Percentiles rank a stretch among this genome's conserved stretches.
Evolutionary conservation across 2,888 invertebrate genomes (phyloP).

Genomic region (Gisinianus flammeolus): DNA sequence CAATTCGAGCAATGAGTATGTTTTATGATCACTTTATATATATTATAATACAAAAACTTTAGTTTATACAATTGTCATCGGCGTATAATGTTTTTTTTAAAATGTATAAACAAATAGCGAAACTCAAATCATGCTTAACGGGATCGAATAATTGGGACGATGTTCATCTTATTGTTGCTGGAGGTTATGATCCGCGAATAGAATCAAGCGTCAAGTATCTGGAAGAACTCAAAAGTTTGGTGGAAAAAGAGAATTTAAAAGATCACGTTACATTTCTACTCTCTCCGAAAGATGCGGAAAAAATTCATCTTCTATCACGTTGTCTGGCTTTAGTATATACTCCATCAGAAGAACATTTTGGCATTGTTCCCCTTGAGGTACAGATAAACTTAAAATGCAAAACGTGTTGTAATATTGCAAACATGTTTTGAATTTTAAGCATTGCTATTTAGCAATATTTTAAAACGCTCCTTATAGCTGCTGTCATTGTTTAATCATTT

Average conservation of each 20-base stretch:
- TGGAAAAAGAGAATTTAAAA: constrained; percentile 70
- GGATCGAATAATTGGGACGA: constrained; percentile 65
- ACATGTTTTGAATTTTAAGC: background rate
- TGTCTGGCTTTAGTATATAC: constrained; percentile 89
- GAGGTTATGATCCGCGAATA: constrained; percentile 92
- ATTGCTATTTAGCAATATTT: background rate
- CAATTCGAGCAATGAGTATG: constrained; percentile 78
- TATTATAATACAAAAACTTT: background rate
- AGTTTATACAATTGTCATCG: background rate
- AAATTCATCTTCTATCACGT: constrained; percentile 77
- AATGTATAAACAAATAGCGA: constrained; percentile 41
- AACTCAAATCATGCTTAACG: constrained; percentile 53
- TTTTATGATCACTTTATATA: constrained; percentile 18
- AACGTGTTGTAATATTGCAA: background rate
- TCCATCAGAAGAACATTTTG: constrained; percentile 97
- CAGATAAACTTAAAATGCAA: background rate
- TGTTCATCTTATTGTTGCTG: constrained; percentile 89
- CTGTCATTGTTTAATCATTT: background rate
- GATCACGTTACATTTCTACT: constrained; percentile 81
- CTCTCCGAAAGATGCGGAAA: constrained; percentile 85
- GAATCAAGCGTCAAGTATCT: constrained; percentile 86
- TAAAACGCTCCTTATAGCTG: background rate
- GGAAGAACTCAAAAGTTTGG: constrained; percentile 73
- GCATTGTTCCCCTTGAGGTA: constrained; percentile 94
- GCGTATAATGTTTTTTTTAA: background rate